Evolutionary conservation across 1,140 invertebrate genomes (phyloP).

Genomic region (Drosophila punjabiensis): DNA sequence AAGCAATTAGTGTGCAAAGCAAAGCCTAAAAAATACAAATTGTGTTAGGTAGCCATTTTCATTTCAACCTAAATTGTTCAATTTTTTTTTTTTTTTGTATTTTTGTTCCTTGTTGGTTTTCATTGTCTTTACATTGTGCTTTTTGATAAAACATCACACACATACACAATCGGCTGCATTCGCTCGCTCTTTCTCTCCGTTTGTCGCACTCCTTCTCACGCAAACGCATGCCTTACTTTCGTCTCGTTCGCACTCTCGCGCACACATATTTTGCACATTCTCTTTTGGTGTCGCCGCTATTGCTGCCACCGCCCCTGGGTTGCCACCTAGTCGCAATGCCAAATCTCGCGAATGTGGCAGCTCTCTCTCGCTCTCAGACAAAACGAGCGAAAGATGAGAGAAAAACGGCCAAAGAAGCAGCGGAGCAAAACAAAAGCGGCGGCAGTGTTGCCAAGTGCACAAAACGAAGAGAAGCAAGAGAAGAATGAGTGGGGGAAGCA

Average conservation of each 20-base stretch:
- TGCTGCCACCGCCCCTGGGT: conserved; percentile 44
- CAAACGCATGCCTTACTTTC: conserved; percentile 30
- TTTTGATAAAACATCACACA: conserved; percentile 79
- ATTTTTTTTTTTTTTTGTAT: conserved; percentile 40
- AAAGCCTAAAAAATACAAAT: conserved; percentile 1
- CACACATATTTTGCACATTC: conserved; percentile 47
- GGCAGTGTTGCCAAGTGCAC: conserved; percentile 45
- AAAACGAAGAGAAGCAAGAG: conserved; percentile 2
- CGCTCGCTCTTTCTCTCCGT: conserved; percentile 10
- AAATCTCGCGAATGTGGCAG: conserved; percentile 34
- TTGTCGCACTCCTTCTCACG: conserved; percentile 11
- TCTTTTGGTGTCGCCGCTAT: conserved; percentile 41
- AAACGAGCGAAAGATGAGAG: conserved; percentile 2
- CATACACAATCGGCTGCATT: conserved; percentile 46
- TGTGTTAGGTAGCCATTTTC: conserved; percentile 56
- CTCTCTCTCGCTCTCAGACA: conserved; percentile 4
- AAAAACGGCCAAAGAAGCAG: conserved; percentile 52
- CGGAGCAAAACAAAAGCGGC: conserved; percentile 75
- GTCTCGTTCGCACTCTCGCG: conserved; percentile 27
- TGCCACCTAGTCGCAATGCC: conserved; percentile 64
- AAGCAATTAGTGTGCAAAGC: background rate
- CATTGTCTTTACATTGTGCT: conserved; percentile 75
- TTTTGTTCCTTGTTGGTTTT: conserved; percentile 46
- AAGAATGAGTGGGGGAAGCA: too few species aligned
- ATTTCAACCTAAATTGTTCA: conserved; percentile 66